These are phyloP conservation scores for Beris chalybata DNA, from an alignment of 2,888 invertebrate genomes.

Conservation along the genomic window DNA sequence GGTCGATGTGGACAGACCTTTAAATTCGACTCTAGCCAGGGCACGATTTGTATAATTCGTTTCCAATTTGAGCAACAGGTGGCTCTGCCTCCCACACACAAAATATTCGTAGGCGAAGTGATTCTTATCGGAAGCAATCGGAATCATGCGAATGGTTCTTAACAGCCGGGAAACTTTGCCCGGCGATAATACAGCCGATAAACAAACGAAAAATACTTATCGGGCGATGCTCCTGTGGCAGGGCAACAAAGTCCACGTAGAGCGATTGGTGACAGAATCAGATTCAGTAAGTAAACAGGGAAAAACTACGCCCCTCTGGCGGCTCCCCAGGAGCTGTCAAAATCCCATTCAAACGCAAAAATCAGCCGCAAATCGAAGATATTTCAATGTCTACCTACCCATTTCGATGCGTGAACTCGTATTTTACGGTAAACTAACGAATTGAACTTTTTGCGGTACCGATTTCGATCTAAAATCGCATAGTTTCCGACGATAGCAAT, in stretches of 20 bases:
- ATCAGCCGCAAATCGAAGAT: not conserved
- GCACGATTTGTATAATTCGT: not conserved
- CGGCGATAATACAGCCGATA: too few species aligned
- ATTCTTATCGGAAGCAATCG: constrained; percentile 4
- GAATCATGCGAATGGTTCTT: too few species aligned
- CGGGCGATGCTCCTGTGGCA: too few species aligned
- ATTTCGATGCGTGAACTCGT: constrained; percentile 1
- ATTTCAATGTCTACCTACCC: constrained; percentile 12
- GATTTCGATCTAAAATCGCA: constrained; percentile 12
- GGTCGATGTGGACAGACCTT: too few species aligned
- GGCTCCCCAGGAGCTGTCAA: not conserved
- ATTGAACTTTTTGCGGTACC: constrained; percentile 12
- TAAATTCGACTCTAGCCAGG: too few species aligned
- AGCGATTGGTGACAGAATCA: too few species aligned
- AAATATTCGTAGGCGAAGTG: not conserved
- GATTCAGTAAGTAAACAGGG: not conserved
- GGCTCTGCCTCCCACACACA: constrained; percentile 9
- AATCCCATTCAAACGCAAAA: not conserved
- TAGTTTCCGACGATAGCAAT: constrained; percentile 17
- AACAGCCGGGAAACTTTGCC: too few species aligned
- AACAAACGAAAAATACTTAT: too few species aligned
- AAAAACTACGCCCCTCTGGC: constrained; percentile 26
- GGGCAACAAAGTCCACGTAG: too few species aligned
- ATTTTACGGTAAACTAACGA: not conserved
- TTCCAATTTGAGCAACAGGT: constrained; percentile 23